Percentiles rank a stretch among this genome's conserved stretches.
These are phyloP conservation scores for Plutella xylostella DNA, from an alignment of 2,888 invertebrate genomes.

Conservation along the genomic window DNA sequence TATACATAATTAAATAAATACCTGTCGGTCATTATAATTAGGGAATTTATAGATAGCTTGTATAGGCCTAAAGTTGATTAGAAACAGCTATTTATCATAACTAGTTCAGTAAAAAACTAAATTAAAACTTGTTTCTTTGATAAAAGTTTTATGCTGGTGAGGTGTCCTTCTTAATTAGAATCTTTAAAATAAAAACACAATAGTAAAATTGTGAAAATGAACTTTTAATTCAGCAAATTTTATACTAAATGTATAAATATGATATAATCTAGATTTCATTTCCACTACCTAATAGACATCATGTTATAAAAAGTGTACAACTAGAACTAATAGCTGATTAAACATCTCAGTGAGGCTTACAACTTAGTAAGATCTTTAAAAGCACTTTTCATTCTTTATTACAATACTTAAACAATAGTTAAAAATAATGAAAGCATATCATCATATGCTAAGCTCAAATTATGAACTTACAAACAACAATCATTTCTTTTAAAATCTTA, in stretches of 20 bases:
- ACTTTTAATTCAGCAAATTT: slow-evolving; percentile 70
- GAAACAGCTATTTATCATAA: no score
- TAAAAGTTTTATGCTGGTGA: no score
- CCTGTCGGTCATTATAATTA: no score
- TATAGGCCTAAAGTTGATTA: no score
- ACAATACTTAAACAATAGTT: slow-evolving; percentile 64
- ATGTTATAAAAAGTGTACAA: slow-evolving; percentile 71
- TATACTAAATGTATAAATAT: slow-evolving; percentile 71
- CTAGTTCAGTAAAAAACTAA: no score
- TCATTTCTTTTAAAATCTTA: slow-evolving; percentile 65
- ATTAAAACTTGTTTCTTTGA: no score
- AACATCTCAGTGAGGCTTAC: slow-evolving; percentile 68
- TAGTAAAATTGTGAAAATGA: slow-evolving; percentile 68
- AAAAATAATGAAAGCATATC: slow-evolving; percentile 63
- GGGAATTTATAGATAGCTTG: no score
- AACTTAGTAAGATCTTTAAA: slow-evolving; percentile 68
- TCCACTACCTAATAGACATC: slow-evolving; percentile 69
- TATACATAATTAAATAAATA: no score
- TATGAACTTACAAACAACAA: slow-evolving; percentile 61
- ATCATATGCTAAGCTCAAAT: slow-evolving; percentile 39
- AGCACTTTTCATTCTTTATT: slow-evolving; percentile 67
- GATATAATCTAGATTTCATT: slow-evolving; percentile 69
- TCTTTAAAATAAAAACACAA: slow-evolving; percentile 30
- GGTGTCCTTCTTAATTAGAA: background rate
- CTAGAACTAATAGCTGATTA: slow-evolving; percentile 70